phyloP scores from a whole-genome alignment of 2,797 vertebrate genomes.

The Lithobates pipiens region DNA sequence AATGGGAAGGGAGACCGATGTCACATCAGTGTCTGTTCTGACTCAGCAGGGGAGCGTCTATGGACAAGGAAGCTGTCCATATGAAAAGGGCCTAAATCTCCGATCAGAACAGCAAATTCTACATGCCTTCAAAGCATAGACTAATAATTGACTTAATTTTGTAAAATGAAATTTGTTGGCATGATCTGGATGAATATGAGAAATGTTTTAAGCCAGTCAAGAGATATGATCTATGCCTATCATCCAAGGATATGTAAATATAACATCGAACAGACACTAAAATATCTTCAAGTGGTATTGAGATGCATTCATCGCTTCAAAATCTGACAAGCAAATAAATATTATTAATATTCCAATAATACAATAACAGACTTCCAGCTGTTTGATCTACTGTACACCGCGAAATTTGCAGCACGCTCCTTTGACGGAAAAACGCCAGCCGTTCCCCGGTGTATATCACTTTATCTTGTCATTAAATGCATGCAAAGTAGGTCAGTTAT shows the following conservation, averaged over 20 bases:
- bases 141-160: too few relatives aligned
- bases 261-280: conserved; percentile 11
- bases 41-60: too few relatives aligned
- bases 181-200: too few relatives aligned
- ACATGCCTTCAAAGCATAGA: too few relatives aligned
- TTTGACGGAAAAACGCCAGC: conserved; percentile 27
- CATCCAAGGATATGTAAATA: conserved; percentile 25
- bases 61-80: too few relatives aligned
- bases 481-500: conserved; percentile 42
- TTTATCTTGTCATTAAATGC: conserved; percentile 43
- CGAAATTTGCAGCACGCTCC: neutral
- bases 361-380: conserved; percentile 8
- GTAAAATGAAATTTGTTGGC: too few relatives aligned
- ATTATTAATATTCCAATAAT: conserved; percentile 43
- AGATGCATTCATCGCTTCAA: conserved; percentile 5
- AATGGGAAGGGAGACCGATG: too few relatives aligned
- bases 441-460: conserved; percentile 4
- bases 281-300: neutral
- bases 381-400: conserved; percentile 16
- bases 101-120: too few relatives aligned
- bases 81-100: too few relatives aligned
- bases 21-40: too few relatives aligned
- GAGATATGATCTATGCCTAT: neutral
- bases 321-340: conserved; percentile 10
- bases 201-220: neutral